These are phyloP conservation scores for Dinoponera quadriceps DNA, from an alignment of 1,140 invertebrate species.

Conservation along the genomic window DNA sequence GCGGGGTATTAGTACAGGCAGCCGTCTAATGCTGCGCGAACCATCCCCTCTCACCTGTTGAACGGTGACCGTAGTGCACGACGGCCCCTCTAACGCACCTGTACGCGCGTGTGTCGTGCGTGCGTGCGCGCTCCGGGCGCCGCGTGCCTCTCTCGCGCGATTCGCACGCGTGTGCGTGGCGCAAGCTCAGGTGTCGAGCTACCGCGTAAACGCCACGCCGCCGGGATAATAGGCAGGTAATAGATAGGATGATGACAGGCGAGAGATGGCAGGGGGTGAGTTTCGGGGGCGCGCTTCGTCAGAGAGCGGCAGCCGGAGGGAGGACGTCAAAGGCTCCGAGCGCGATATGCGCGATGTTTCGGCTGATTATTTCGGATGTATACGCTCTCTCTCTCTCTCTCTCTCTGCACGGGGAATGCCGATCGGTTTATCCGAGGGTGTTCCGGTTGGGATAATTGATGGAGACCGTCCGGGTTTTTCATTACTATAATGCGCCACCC, in stretches of 20 bases:
- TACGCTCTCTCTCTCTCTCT: background rate
- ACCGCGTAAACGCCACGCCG: conserved; percentile 72
- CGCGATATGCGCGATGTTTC: background rate
- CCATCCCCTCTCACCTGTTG: conserved; percentile 83
- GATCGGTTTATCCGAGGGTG: conserved; percentile 7
- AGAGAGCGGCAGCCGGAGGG: background rate
- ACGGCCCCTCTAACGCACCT: conserved; percentile 73
- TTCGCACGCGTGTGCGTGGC: conserved; percentile 55
- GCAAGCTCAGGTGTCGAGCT: conserved; percentile 57
- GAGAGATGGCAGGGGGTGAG: conserved; percentile 60
- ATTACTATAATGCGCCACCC: conserved; percentile 12
- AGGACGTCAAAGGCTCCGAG: conserved; percentile 38
- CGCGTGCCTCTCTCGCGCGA: conserved; percentile 23
- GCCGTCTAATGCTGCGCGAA: conserved; percentile 77
- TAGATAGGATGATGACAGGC: conserved; percentile 80
- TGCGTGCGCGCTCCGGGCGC: background rate
- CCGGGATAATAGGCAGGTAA: conserved; percentile 80
- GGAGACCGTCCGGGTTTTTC: background rate
- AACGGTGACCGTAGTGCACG: conserved; percentile 67
- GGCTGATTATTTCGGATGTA: conserved; percentile 27
- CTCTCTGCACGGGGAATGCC: background rate
- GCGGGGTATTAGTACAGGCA: conserved; percentile 77
- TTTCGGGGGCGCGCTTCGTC: conserved; percentile 43
- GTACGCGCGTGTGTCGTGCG: conserved; percentile 56
- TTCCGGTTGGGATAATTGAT: conserved; percentile 5